Evolutionary conservation across 92 coral and sea anemone species (phyloP).

Genomic region (Phymanthus crucifer): DNA sequence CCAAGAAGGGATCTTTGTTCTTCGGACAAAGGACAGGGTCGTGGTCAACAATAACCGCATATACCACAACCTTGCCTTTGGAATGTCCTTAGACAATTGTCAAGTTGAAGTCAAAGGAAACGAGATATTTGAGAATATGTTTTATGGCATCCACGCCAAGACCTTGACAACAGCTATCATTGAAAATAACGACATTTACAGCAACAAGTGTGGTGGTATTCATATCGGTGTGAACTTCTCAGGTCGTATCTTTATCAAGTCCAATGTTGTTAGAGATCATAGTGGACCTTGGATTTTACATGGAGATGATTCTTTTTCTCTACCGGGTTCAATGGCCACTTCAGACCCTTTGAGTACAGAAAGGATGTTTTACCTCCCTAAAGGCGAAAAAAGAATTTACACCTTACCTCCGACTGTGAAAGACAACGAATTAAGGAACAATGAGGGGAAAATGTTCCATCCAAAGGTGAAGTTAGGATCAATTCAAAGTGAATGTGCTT

Average conservation of each 20-base stretch:
- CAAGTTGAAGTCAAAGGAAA: slow-evolving; percentile 25
- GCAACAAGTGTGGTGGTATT: slow-evolving; percentile 72
- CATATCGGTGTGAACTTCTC: slow-evolving; percentile 43
- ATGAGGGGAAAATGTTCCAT: slow-evolving; percentile 27
- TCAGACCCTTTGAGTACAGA: background rate
- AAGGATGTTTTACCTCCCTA: background rate
- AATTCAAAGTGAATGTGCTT: slow-evolving; percentile 16
- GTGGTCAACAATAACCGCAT: slow-evolving; percentile 41
- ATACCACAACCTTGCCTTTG: slow-evolving; percentile 67
- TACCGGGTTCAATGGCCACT: background rate
- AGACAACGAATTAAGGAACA: slow-evolving; percentile 30
- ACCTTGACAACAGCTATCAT: slow-evolving; percentile 42
- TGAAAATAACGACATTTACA: slow-evolving; percentile 36
- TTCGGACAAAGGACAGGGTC: background rate
- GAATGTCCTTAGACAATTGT: slow-evolving; percentile 52
- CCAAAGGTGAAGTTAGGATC: slow-evolving; percentile 34
- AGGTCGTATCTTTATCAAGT: slow-evolving; percentile 37
- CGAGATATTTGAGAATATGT: slow-evolving; percentile 57
- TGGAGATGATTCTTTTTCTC: background rate
- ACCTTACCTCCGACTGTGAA: slow-evolving; percentile 31
- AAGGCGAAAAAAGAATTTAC: background rate
- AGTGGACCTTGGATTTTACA: slow-evolving; percentile 51
- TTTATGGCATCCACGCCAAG: slow-evolving; percentile 50
- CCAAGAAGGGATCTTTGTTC: slow-evolving; percentile 46
- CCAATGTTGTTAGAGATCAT: slow-evolving; percentile 54